These are phyloP conservation scores for Drosophila watanabei DNA, from an alignment of 1,140 invertebrate genomes.

Conservation along the genomic window DNA sequence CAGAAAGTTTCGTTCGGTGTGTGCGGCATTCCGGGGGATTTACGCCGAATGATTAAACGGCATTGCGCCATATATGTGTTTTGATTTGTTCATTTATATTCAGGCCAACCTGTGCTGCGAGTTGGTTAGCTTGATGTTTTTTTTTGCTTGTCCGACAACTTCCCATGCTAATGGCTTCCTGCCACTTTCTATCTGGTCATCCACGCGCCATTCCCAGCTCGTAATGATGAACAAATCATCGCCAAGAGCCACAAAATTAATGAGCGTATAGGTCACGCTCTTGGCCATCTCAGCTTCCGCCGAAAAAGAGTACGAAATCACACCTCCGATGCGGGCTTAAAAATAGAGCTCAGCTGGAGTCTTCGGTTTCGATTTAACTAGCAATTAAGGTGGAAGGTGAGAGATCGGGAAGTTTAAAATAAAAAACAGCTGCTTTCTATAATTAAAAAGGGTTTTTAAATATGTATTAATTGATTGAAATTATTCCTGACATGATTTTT, in stretches of 20 bases:
- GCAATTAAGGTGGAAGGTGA: slow-evolving; percentile 58
- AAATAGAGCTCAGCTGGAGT: slow-evolving; percentile 50
- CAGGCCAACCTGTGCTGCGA: slow-evolving; percentile 41
- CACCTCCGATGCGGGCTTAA: slow-evolving; percentile 59
- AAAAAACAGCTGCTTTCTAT: not conserved
- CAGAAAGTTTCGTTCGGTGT: slow-evolving; percentile 62
- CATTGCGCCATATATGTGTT: slow-evolving; percentile 60
- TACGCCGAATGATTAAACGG: slow-evolving; percentile 43
- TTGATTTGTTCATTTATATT: slow-evolving; percentile 74
- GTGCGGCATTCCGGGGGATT: slow-evolving; percentile 40
- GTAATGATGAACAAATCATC: slow-evolving; percentile 63
- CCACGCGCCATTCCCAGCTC: slow-evolving; percentile 47
- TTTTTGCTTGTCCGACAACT: slow-evolving; percentile 50
- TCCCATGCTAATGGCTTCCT: slow-evolving; percentile 60
- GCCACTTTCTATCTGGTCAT: slow-evolving; percentile 54
- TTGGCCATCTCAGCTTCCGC: slow-evolving; percentile 63
- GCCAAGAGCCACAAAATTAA: slow-evolving; percentile 50
- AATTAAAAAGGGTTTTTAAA: not conserved
- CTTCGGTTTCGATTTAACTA: slow-evolving; percentile 52
- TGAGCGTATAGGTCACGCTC: slow-evolving; percentile 71
- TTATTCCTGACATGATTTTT: not conserved
- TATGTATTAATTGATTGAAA: not conserved
- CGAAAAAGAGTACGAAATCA: slow-evolving; percentile 46
- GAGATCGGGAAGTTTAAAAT: not conserved
- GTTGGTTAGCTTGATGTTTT: slow-evolving; percentile 6